A percentile compares a stretch with the other conserved stretches of the same genome.
phyloP scores from a whole-genome alignment of 2,888 invertebrate genomes.

The Pyrochroa serraticornis region DNA sequence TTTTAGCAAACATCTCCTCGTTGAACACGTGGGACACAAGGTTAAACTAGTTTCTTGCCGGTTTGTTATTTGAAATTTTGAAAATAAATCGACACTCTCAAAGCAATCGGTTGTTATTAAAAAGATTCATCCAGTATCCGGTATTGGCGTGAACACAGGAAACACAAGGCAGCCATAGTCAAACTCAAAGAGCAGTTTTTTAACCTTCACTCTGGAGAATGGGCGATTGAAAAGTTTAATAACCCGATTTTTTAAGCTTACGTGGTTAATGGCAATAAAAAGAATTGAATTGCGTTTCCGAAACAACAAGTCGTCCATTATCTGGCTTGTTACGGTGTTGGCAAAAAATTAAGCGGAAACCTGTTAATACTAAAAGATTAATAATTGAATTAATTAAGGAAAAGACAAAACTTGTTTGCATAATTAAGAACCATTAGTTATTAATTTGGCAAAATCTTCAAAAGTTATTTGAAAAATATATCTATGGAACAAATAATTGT shows the following conservation, averaged over 20 bases:
- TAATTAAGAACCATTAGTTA: constrained; percentile 19
- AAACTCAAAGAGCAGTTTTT: constrained; percentile 4
- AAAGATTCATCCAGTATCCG: no score
- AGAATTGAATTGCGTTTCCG: constrained; percentile 14
- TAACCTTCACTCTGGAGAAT: background rate
- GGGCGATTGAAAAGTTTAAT: constrained; percentile 9
- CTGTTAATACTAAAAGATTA: constrained; percentile 7
- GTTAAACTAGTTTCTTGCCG: no score
- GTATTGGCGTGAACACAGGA: no score
- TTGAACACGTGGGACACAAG: no score
- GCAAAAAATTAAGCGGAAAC: constrained; percentile 15
- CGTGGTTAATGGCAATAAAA: constrained; percentile 10
- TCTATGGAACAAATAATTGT: background rate
- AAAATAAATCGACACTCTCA: no score
- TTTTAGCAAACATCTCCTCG: no score
- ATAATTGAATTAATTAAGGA: constrained; percentile 17
- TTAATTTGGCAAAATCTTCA: background rate
- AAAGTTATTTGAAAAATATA: background rate
- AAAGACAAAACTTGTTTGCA: constrained; percentile 18
- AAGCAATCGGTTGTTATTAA: no score
- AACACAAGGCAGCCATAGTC: background rate
- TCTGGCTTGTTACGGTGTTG: background rate
- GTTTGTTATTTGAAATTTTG: no score
- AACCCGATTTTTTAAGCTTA: constrained; percentile 7
- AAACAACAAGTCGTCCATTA: constrained; percentile 5